Evolutionary conservation across 2,888 invertebrate genomes (phyloP).

Genomic region (Zeuzera pyrina): DNA sequence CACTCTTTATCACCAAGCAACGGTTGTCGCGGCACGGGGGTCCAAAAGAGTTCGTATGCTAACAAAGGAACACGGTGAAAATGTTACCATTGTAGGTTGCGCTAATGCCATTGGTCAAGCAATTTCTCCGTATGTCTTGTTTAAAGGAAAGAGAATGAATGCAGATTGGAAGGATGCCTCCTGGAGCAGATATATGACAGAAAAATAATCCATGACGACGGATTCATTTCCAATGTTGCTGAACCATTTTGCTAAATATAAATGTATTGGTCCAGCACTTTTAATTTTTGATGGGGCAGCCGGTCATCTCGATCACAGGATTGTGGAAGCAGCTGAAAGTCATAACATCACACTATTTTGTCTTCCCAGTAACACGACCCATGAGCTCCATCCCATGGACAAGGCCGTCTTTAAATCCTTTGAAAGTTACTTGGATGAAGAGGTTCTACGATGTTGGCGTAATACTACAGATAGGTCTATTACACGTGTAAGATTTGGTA

Average conservation of each 20-base stretch:
- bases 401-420: slow-evolving; percentile 10
- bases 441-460: slow-evolving; percentile 6
- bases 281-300: slow-evolving; percentile 9
- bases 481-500: slow-evolving; percentile 9
- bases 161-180: slow-evolving; percentile 10
- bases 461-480: slow-evolving; percentile 4
- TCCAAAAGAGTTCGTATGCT: slow-evolving; percentile 4
- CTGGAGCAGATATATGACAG: slow-evolving; percentile 11
- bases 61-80: slow-evolving; percentile 7
- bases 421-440: slow-evolving; percentile 12
- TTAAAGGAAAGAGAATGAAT: slow-evolving; percentile 10
- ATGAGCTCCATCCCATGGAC: slow-evolving; percentile 16
- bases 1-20: slow-evolving; percentile 7
- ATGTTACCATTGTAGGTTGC: slow-evolving; percentile 4
- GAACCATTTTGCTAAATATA: slow-evolving; percentile 11
- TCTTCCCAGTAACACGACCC: slow-evolving; percentile 12
- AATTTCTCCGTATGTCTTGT: slow-evolving; percentile 5
- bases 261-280: slow-evolving; percentile 9
- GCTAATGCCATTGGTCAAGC: slow-evolving; percentile 9
- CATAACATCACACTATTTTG: slow-evolving; percentile 11
- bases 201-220: slow-evolving; percentile 14
- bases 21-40: slow-evolving; percentile 6
- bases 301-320: slow-evolving; percentile 9
- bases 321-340: slow-evolving; percentile 11
- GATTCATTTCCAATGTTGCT: slow-evolving; percentile 6